Evolutionary conservation across 37 sponge, comb jelly and placozoan genomes (phyloP).

Genomic region (Corticium candelabrum): DNA sequence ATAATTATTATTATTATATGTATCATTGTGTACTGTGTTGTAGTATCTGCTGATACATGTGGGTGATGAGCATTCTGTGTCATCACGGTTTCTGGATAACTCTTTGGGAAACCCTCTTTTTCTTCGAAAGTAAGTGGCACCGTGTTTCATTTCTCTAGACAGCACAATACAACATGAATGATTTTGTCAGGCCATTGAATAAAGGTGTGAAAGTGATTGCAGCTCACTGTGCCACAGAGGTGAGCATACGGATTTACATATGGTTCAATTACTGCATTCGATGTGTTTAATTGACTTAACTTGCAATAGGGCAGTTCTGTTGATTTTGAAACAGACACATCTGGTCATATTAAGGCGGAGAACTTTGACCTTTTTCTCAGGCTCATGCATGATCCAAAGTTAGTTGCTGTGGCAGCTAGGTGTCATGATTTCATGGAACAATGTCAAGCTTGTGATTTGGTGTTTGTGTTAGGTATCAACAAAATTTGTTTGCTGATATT

Average conservation of each 20-base stretch:
- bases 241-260: background rate
- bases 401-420: no score
- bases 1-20: background rate
- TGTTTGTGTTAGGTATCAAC: no score
- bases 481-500: constrained; percentile 69
- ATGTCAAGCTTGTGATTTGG: no score
- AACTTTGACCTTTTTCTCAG: background rate
- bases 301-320: no score
- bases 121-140: constrained; percentile 29
- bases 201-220: constrained; percentile 77
- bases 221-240: constrained; percentile 84
- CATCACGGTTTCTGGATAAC: constrained; percentile 69
- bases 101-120: constrained; percentile 72
- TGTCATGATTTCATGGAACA: no score
- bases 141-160: background rate
- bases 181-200: constrained; percentile 44
- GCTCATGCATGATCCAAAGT: constrained; percentile 27
- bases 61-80: constrained; percentile 79
- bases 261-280: background rate
- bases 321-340: no score
- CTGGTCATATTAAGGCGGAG: no score
- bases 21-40: background rate
- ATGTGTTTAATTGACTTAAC: no score
- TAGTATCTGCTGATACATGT: constrained; percentile 60
- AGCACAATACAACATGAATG: background rate